A percentile compares a stretch with the other conserved stretches of the same genome.
Evolutionary conservation across 2,888 invertebrate species (phyloP).

Genomic region (Limnephilus lunatus): DNA sequence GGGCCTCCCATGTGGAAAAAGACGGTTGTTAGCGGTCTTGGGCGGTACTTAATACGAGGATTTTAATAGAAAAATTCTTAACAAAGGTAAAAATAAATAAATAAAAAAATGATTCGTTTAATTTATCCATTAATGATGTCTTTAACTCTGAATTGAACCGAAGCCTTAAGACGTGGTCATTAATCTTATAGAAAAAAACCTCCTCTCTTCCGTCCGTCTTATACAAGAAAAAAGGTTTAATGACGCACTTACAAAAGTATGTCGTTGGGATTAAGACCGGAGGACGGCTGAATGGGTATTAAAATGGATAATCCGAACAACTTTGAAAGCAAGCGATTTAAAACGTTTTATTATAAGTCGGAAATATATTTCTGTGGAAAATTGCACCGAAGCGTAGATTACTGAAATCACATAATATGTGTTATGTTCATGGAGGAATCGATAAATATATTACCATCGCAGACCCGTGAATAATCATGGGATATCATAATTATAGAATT

Average conservation of each 20-base stretch:
- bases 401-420: too few species aligned
- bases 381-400: not conserved
- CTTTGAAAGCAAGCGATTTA: conserved; percentile 6
- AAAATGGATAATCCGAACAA: conserved; percentile 3
- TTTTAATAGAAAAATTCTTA: too few species aligned
- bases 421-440: too few species aligned
- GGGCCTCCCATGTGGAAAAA: too few species aligned
- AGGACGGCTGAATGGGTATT: conserved; percentile 14
- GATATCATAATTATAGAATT: too few species aligned
- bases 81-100: too few species aligned
- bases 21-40: too few species aligned
- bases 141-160: not conserved
- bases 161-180: too few species aligned
- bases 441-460: too few species aligned
- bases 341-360: not conserved
- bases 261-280: not conserved
- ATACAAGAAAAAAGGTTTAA: not conserved
- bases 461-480: too few species aligned
- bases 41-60: too few species aligned
- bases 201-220: not conserved
- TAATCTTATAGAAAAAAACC: not conserved
- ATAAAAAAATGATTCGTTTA: too few species aligned
- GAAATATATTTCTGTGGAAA: not conserved
- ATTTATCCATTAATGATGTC: not conserved
- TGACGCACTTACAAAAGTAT: conserved; percentile 51